Percentiles rank a stretch among this genome's conserved stretches.
Conservation (phyloP, 2,888 invertebrate species). For the Syrphus vitripennis region DNA sequence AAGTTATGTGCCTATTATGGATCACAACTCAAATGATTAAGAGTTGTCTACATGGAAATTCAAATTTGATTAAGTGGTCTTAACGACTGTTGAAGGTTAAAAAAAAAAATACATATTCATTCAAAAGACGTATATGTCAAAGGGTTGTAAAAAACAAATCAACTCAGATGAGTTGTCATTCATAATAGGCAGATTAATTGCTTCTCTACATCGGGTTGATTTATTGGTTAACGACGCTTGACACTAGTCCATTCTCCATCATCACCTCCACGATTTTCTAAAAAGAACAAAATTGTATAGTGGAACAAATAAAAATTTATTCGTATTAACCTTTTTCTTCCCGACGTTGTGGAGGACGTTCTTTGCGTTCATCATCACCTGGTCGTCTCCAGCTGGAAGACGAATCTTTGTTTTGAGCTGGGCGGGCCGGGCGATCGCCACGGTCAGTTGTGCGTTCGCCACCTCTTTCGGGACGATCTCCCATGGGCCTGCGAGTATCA, state of each 20-base stretch:
- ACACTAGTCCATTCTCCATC: constrained; percentile 85
- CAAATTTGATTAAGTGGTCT: no score
- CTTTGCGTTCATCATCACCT: constrained; percentile 71
- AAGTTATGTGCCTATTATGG: no score
- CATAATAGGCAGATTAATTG: neutral
- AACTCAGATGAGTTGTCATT: no score
- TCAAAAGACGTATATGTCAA: no score
- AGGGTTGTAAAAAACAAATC: no score
- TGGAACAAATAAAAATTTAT: neutral
- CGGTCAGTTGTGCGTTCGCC: constrained; percentile 74
- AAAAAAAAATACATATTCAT: no score
- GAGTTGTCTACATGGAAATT: no score
- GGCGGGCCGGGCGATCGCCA: constrained; percentile 71
- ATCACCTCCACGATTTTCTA: constrained; percentile 82
- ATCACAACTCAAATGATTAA: no score
- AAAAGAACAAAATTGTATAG: constrained; percentile 19
- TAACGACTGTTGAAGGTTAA: no score
- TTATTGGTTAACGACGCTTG: constrained; percentile 81
- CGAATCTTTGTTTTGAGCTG: constrained; percentile 40
- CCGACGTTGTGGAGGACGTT: constrained; percentile 68
- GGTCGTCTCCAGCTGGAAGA: constrained; percentile 55
- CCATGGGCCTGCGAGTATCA: constrained; percentile 74
- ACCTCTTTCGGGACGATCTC: constrained; percentile 53
- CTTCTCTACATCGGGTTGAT: constrained; percentile 1
- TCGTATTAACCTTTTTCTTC: constrained; percentile 58